Evolutionary conservation across 2,888 invertebrate species (phyloP), one percentile per base, ranked within the genome.

Genomic region (Aspidiotus rigidus): DNA sequence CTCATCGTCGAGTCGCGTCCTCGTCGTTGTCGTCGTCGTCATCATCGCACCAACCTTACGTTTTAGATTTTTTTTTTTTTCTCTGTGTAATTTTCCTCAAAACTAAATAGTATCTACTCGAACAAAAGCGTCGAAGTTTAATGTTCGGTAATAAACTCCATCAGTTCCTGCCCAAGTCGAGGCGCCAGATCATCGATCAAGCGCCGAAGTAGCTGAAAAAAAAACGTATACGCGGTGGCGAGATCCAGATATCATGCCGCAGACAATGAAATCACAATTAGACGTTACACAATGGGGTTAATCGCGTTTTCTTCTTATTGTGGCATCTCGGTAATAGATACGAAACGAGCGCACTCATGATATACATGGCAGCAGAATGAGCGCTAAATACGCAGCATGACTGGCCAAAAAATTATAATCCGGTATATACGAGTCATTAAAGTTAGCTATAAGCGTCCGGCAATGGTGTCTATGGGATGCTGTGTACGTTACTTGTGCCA

Each of bases 321-420:
- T 28, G 5, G 28, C 28, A 28, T 28, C 28, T 28, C 28, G 11
- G 49, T 49, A 49, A 49, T 49, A n/a, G 49, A 49, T 49, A 49
- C 49, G 49, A 49, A n/a, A 11, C 49, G 49, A 49, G n/a, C 49
- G 49, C 28, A 28, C 28, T 28, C 28, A 28, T 28, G 28, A 28
- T 28, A 28, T 28, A 28, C 28, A 28, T 28, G 28, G 28, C 28
- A 28, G 56, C 56, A 15, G 17, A n/a, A 17, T 17, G 56, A 44
- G 44, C 67, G 67, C 60, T 67, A 67, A 67, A 67, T 67, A 67
- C 64, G 17, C 39, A 66, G 42, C 59, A 49, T 67, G 67, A 67
- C 67, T 67, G 49, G 67, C 67, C 60, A 49, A 67, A 66, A 67
- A 67, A 60, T 59, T 56, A 67, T 67, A 67, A 67, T 67, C 59